Evolutionary conservation across 2,113 vertebrate species (phyloP).

Genomic region (Charina bottae): DNA sequence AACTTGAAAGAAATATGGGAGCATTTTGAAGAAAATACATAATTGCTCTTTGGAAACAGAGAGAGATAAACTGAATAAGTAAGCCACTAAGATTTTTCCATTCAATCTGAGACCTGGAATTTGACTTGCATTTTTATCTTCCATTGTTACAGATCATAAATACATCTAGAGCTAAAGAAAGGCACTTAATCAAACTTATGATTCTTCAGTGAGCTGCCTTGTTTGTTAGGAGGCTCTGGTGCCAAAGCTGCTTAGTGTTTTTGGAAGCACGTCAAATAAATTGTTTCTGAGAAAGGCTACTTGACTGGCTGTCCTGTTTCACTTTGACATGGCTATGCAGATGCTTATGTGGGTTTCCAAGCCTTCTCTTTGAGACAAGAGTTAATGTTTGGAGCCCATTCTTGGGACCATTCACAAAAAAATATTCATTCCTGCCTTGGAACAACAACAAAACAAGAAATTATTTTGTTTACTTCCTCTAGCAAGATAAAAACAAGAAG

Average conservation of each 20-base stretch:
- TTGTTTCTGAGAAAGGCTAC: background rate
- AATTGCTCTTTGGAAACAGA: background rate
- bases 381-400: background rate
- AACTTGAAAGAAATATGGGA: background rate
- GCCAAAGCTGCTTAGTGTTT: background rate
- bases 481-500: slow-evolving; percentile 11
- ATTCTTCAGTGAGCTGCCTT: slow-evolving; percentile 5
- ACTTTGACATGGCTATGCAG: background rate
- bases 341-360: background rate
- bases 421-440: background rate
- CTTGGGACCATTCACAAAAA: slow-evolving; percentile 2
- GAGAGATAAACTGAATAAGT: background rate
- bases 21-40: background rate
- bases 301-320: background rate
- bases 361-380: background rate
- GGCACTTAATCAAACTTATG: background rate
- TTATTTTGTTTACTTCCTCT: background rate
- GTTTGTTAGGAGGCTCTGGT: background rate
- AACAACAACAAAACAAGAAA: background rate
- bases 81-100: background rate
- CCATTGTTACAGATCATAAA: background rate
- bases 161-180: background rate
- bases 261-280: background rate
- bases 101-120: background rate
- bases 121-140: background rate